Evolutionary conservation across 1,140 invertebrate genomes (phyloP).

Genomic region (Gonioctena quinquepunctata): DNA sequence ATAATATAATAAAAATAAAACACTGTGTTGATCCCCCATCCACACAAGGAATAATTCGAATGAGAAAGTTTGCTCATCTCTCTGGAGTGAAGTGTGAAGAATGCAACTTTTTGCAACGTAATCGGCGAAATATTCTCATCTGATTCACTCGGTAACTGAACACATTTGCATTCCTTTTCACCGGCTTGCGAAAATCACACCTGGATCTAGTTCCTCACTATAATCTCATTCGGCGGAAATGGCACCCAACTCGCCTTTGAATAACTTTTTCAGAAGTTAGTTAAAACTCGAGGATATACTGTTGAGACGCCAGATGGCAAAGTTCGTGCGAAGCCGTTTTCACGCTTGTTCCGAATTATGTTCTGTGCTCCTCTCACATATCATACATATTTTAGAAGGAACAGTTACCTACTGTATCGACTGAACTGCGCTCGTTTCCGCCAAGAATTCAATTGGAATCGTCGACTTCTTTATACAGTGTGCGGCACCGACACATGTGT

Average conservation of each 20-base stretch:
- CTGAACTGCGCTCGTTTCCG: neutral
- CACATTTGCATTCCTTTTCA: neutral
- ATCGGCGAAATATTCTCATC: too few relatives aligned
- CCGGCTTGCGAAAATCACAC: constrained; percentile 25
- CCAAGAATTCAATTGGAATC: neutral
- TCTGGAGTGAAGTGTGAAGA: too few relatives aligned
- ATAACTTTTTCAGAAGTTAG: constrained; percentile 42
- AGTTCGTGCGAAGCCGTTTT: constrained; percentile 27
- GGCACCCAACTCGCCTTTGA: constrained; percentile 27
- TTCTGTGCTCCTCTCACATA: neutral
- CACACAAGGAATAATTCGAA: too few relatives aligned
- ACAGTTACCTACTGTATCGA: neutral
- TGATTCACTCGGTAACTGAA: neutral
- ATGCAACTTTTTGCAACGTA: too few relatives aligned
- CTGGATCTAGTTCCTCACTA: constrained; percentile 24
- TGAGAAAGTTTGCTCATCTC: too few relatives aligned
- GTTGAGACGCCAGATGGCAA: constrained; percentile 26
- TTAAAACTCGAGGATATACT: constrained; percentile 33
- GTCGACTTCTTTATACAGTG: too few relatives aligned
- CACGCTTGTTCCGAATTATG: neutral
- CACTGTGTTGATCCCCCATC: too few relatives aligned
- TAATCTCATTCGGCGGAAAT: constrained; percentile 26
- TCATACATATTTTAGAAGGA: neutral
- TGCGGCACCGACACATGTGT: too few relatives aligned
- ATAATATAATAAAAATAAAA: too few relatives aligned